Percentiles rank a stretch among this genome's conserved stretches.
These are phyloP conservation scores for Mesopsocus fuscifrons DNA, from an alignment of 2,888 invertebrate genomes.

Conservation along the genomic window DNA sequence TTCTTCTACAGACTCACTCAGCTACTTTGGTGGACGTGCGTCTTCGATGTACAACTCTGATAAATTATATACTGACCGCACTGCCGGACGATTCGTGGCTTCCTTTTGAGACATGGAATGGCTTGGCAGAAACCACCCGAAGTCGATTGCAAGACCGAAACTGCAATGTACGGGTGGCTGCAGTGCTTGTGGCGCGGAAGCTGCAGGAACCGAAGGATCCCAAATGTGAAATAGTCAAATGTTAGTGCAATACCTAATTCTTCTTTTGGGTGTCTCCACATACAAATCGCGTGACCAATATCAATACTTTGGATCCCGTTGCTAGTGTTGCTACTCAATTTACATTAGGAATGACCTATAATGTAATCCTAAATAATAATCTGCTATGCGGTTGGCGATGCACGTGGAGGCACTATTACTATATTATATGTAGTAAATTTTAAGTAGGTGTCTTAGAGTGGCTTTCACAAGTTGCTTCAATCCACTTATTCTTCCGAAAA, in stretches of 20 bases:
- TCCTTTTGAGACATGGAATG: neutral
- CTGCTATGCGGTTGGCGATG: no score
- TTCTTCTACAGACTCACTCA: neutral
- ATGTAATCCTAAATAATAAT: no score
- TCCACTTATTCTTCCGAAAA: no score
- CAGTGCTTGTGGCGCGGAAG: neutral
- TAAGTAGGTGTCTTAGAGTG: no score
- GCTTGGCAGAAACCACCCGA: neutral
- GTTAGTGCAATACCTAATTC: neutral
- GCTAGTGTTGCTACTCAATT: no score
- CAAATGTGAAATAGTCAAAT: conserved; percentile 3
- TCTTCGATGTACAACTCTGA: conserved; percentile 1
- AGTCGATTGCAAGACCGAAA: conserved; percentile 1
- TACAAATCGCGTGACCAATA: no score
- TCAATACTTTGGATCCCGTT: no score
- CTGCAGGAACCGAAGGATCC: conserved; percentile 2
- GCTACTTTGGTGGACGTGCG: conserved; percentile 5
- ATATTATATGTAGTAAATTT: no score
- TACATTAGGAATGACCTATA: no score
- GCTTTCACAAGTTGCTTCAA: no score
- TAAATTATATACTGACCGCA: neutral
- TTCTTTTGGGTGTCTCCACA: neutral
- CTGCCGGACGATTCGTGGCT: conserved; percentile 2
- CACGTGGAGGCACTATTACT: no score
- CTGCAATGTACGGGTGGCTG: neutral